Evolutionary conservation across 2,888 invertebrate genomes (phyloP), one percentile per base, ranked within the genome.

Genomic region (Heliothis peltigera): DNA sequence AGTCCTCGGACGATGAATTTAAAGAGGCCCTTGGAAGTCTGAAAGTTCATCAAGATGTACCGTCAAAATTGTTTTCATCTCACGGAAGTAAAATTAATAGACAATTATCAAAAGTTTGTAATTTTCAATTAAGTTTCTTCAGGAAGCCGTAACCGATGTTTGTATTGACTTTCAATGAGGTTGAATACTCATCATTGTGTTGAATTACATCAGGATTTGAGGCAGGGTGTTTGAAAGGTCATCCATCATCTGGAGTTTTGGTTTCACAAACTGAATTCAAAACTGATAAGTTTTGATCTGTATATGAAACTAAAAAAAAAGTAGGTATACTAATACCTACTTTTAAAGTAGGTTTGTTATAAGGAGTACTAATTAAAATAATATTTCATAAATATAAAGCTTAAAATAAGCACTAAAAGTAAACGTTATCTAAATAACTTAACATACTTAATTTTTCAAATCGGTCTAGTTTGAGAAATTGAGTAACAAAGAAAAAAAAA

Each of bases 51-150:
- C 17, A 43, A 25, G 48, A 53, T 25, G 35, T 15, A 21, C 48
- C 25, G 12, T 48, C 2, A 43, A 66, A 53, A 60, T 66, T 53
- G n/a, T 67, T 48, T 35, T 43, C 32, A 67, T 56, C 43, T 64
- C n/a, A 43, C 35, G 17, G 49, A 52, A 52, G 32, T 42, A 53
- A 35, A 66, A 48, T 59, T 60, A 48, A 53, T 60, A 25, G 52
- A 48, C 35, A 28, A 49, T 53, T 43, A 53, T 52, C 25, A 25
- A 44, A 66, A 60, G 35, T 60, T 67, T 12, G 54, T 61, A 8
- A 49, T 39, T 61, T 67, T 1, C 22, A 48, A 48, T 52, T 48
- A 17, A 35, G 42, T 60, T 43, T 52, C 18, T 35, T 7, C 48
- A 8, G 48, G 19, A 53, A 28, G 18, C n/a, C 25, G 21, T 49